Percentiles rank a stretch among this genome's conserved stretches.
phyloP scores from a whole-genome alignment of 2,797 vertebrate genomes.

The Poeciliopsis presidionis region DNA sequence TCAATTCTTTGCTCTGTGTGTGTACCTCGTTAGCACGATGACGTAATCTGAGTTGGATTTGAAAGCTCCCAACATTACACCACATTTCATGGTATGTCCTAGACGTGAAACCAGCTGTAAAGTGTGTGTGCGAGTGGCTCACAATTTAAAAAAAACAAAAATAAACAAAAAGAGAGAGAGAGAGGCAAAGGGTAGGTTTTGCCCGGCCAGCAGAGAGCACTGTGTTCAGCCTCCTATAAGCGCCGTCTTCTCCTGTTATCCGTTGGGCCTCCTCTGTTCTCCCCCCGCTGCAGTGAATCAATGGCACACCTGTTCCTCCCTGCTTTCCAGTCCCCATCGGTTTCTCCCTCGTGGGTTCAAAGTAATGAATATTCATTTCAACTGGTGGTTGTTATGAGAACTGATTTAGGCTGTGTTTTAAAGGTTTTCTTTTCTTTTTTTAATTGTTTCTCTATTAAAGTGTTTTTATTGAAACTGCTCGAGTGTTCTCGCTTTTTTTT shows the following conservation, averaged over 20 bases:
- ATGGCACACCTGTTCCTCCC: conserved; percentile 71
- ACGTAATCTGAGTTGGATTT: conserved; percentile 20
- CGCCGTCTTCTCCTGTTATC: conserved; percentile 59
- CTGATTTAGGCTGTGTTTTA: conserved; percentile 80
- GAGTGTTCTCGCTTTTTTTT: conserved; percentile 25
- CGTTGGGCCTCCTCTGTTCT: conserved; percentile 64
- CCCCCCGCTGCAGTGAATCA: conserved; percentile 68
- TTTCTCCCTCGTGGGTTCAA: conserved; percentile 69
- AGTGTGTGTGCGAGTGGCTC: conserved; percentile 20
- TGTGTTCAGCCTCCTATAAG: conserved; percentile 68
- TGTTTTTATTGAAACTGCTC: conserved; percentile 74
- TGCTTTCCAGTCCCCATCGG: conserved; percentile 50
- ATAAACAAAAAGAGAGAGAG: neutral
- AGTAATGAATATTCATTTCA: conserved; percentile 76
- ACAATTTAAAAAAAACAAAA: neutral
- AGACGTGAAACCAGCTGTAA: conserved; percentile 14
- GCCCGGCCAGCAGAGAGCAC: conserved; percentile 75
- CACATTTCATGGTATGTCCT: neutral
- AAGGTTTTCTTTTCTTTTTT: conserved; percentile 72
- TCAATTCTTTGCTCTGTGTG: conserved; percentile 1
- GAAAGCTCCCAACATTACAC: neutral
- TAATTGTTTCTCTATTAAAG: conserved; percentile 81
- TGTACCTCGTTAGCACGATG: neutral
- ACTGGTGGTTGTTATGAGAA: conserved; percentile 80
- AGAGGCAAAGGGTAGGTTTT: conserved; percentile 42